A percentile compares a stretch with the other conserved stretches of the same genome.
phyloP scores from a whole-genome alignment of 2,888 invertebrate species.

The Dermolepida albohirtum region DNA sequence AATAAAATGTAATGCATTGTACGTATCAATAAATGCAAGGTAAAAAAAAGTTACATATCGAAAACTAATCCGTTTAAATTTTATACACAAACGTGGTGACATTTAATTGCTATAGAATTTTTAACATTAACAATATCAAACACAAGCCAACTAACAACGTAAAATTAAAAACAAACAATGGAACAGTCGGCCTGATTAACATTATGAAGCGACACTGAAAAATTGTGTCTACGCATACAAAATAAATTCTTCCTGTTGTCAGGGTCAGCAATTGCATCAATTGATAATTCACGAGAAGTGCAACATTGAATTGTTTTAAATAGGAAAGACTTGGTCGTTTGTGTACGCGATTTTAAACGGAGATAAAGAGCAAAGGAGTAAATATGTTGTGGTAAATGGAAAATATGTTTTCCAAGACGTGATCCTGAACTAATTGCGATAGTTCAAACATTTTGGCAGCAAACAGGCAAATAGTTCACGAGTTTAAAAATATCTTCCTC shows the following conservation, averaged over 20 bases:
- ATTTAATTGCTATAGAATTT: too few relatives aligned
- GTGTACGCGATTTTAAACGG: not conserved
- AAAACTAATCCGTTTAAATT: too few relatives aligned
- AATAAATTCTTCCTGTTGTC: conserved; percentile 34
- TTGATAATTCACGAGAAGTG: conserved; percentile 17
- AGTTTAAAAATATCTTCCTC: conserved; percentile 62
- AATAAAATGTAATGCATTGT: too few relatives aligned
- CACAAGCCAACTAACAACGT: too few relatives aligned
- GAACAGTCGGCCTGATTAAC: too few relatives aligned
- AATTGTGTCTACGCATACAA: conserved; percentile 31
- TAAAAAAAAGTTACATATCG: too few relatives aligned
- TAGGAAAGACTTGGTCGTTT: too few relatives aligned
- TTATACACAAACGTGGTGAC: too few relatives aligned
- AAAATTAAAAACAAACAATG: too few relatives aligned
- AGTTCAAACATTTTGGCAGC: conserved; percentile 64
- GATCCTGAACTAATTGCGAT: conserved; percentile 62
- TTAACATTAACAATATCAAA: too few relatives aligned
- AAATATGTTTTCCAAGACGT: conserved; percentile 57
- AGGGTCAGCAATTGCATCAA: conserved; percentile 35
- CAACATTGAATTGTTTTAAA: conserved; percentile 13
- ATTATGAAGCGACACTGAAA: conserved; percentile 11
- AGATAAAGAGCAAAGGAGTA: not conserved
- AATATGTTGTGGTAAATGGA: conserved; percentile 1
- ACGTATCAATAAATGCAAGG: too few relatives aligned
- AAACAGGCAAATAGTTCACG: conserved; percentile 62